Evolutionary conservation across 2,888 invertebrate species (phyloP).

Genomic region (Eupithecia inturbata): DNA sequence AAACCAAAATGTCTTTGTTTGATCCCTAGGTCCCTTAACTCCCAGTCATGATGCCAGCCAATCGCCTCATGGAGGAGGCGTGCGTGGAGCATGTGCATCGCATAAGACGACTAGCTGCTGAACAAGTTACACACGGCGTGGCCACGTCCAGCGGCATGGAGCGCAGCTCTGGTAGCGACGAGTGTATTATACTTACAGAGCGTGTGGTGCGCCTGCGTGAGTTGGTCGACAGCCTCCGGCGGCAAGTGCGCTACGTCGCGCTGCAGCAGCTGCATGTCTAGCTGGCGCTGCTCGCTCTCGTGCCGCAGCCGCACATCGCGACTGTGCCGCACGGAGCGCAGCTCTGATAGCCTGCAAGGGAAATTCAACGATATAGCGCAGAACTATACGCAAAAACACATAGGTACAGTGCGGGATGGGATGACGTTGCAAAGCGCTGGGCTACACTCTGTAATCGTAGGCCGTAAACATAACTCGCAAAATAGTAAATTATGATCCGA

Average conservation of each 20-base stretch:
- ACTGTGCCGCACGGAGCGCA: constrained; percentile 89
- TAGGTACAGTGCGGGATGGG: neutral
- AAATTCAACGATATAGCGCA: neutral
- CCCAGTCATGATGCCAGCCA: neutral
- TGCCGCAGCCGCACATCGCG: constrained; percentile 90
- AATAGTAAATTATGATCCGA: neutral
- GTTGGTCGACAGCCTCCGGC: constrained; percentile 88
- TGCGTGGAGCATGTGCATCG: constrained; percentile 63
- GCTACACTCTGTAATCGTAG: neutral
- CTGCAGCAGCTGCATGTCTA: constrained; percentile 90
- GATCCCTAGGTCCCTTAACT: neutral
- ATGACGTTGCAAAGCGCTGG: neutral
- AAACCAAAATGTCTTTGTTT: neutral
- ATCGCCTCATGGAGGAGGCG: neutral
- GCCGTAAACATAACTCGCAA: neutral
- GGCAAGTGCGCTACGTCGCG: constrained; percentile 89
- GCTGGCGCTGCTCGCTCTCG: constrained; percentile 89
- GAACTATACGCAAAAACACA: neutral
- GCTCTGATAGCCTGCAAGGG: constrained; percentile 86
- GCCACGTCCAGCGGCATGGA: constrained; percentile 88
- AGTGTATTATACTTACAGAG: constrained; percentile 85
- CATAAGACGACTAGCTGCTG: constrained; percentile 88
- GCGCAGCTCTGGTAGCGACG: constrained; percentile 85
- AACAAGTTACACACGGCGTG: constrained; percentile 89
- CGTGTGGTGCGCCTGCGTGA: constrained; percentile 90